Base-by-base conservation (phyloP, 1,140 invertebrate genomes). In the Nymphalis io region DNA sequence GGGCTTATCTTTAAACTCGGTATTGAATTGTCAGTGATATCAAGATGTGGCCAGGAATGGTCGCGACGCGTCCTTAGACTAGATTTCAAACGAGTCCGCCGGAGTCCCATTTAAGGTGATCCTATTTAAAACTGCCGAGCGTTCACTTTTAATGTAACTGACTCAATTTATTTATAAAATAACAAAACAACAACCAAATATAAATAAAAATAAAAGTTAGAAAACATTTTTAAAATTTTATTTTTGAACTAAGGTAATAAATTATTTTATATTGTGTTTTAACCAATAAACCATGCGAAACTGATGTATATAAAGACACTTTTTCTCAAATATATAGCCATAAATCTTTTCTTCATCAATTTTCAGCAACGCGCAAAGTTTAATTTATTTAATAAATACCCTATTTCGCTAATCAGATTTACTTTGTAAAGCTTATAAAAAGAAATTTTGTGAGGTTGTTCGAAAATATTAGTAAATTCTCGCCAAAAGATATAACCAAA, bases 1-100 rank as follows among this genome's bases (percentile, higher is more conserved):
- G 77, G 60, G 63, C 74, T 76, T 79, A 79, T 74, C 74, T 78
- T 66, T 67, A 67, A 71, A 73, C 44, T 70, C 63, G 20, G 74
- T 79, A 79, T 79, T 79, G 77, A 79, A 76, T 76, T 79, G 77
- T 79, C 77, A 79, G 46, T 72, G 58, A 42, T 74, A 79, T 76
- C 77, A 79, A 78, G 74, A 79, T 79, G 74, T 70, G 66, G 68
- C 73, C 69, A 69, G 72, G 67, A 74, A 79, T 79, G 74, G 76
- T 68, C 71, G 67, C 62, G 60, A 21, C 69, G 60, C 61, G 69
- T 40, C 66, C 63, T 64, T 71, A 68, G 66, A 68, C 76, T 73
- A 75, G 76, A 73, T 78, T 70, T 74, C 76, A 76, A 79, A 76
- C 72, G 55, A 42, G 69, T 71, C 40, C 39, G 63, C 62, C 69